Percentiles rank a stretch among this genome's conserved stretches.
Conservation (phyloP, 1,140 invertebrate genomes). For the Micrasema longulum region DNA sequence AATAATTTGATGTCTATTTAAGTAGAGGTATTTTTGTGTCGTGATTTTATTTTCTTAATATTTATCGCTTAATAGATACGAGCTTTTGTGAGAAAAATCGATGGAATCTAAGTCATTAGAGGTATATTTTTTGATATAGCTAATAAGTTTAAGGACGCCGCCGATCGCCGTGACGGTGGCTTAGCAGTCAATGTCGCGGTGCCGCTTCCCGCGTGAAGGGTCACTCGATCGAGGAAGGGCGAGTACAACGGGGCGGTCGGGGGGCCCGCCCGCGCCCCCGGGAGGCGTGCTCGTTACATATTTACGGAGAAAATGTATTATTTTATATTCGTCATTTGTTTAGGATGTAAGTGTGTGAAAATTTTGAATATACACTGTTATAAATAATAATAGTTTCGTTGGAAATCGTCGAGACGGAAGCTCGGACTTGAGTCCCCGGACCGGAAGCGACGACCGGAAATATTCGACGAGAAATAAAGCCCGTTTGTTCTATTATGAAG, state of each 20-base stretch:
- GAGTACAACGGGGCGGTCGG: not conserved
- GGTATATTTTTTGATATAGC: slow-evolving; percentile 53
- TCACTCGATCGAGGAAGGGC: not conserved
- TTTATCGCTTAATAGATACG: slow-evolving; percentile 23
- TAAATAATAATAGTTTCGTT: slow-evolving; percentile 37
- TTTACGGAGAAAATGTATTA: slow-evolving; percentile 18
- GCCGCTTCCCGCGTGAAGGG: not conserved
- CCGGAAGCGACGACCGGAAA: not conserved
- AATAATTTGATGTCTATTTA: slow-evolving; percentile 16
- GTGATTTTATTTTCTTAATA: slow-evolving; percentile 13
- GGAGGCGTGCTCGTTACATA: too few species aligned
- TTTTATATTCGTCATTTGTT: slow-evolving; percentile 41
- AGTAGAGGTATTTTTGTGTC: too few species aligned
- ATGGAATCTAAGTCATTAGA: slow-evolving; percentile 53
- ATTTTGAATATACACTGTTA: slow-evolving; percentile 42
- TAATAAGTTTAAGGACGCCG: slow-evolving; percentile 39
- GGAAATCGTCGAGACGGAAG: slow-evolving; percentile 15
- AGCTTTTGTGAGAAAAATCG: slow-evolving; percentile 45
- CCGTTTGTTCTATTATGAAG: slow-evolving; percentile 52
- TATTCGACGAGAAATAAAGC: slow-evolving; percentile 23
- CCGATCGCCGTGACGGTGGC: not conserved
- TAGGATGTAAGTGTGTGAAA: slow-evolving; percentile 46
- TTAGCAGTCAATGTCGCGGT: slow-evolving; percentile 4
- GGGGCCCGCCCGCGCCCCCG: not conserved
- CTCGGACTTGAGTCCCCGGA: not conserved